Conservation (phyloP, 2,888 invertebrate genomes). For the Drosophila yooni region DNA sequence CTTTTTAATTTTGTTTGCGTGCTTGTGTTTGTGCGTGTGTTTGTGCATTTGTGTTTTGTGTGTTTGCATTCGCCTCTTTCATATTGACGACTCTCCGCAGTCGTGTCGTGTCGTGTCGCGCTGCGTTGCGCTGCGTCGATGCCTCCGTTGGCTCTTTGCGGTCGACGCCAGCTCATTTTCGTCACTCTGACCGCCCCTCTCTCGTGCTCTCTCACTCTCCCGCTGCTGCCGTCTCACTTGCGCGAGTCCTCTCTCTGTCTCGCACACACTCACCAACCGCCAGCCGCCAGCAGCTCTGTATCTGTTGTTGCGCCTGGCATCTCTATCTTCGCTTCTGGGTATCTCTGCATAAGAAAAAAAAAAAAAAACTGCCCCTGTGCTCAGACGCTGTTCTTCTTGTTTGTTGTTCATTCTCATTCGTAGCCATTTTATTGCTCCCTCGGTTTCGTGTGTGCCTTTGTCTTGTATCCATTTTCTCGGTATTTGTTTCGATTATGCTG, state of each 20-base stretch:
- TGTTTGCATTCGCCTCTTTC: constrained; percentile 39
- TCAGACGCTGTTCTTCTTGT: constrained; percentile 28
- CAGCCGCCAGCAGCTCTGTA: constrained; percentile 32
- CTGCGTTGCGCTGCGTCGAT: constrained; percentile 37
- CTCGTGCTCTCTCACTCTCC: constrained; percentile 23
- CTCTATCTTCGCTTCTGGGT: constrained; percentile 62
- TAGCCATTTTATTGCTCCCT: constrained; percentile 72
- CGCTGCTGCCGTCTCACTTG: constrained; percentile 39
- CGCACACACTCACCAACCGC: constrained; percentile 13
- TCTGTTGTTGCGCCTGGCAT: constrained; percentile 52
- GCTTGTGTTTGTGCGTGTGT: constrained; percentile 8
- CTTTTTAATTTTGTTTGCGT: constrained; percentile 54
- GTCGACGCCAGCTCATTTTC: constrained; percentile 49
- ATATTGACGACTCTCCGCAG: constrained; percentile 21
- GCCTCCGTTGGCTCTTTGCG: constrained; percentile 54
- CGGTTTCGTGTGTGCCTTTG: constrained; percentile 44
- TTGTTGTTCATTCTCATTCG: constrained; percentile 62
- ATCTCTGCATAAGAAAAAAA: constrained; percentile 37
- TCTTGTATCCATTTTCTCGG: constrained; percentile 51
- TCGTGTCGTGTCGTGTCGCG: constrained; percentile 23
- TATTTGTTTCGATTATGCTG: constrained; percentile 33
- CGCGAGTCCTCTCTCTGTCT: constrained; percentile 38
- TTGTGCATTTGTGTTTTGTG: constrained; percentile 48
- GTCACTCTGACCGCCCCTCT: constrained; percentile 47
- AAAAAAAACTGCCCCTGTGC: constrained; percentile 57